Base-by-base conservation (phyloP, 1,140 invertebrate species). In the Babylonia areolata region DNA sequence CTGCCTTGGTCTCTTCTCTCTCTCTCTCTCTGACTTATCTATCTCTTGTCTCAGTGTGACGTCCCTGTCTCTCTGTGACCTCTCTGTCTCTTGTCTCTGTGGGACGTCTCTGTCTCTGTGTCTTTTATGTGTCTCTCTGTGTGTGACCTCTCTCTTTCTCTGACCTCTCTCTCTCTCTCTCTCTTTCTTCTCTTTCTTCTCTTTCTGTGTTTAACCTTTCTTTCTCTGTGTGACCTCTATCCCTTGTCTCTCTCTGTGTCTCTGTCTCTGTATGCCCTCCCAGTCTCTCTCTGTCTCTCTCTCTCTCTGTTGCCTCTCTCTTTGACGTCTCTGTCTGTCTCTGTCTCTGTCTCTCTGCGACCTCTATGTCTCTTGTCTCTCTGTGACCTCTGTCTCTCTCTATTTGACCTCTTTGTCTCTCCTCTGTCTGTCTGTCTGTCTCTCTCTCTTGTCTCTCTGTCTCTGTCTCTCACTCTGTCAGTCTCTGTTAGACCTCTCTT, bases 261-360 rank as follows among this genome's bases (percentile, higher is more conserved):
- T 73, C 71, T 73, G n/a, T 31, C 2, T 73, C 33, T 73, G 28
- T 73, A 23, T 73, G 28, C 35, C 58, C 71, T 73, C n/a, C 35
- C 71, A 33, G 28, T 35, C 71, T 73, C n/a, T 73, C 71, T 33
- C 71, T 73, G n/a, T 73, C 71, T 73, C 71, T 73, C 71, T 73
- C 31, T 73, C 71, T 73, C 71, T 33, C 71, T 73, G n/a, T 73
- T 35, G 12, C 31, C 31, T n/a, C n/a, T n/a, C n/a, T n/a, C n/a
- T n/a, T n/a, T n/a, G n/a, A n/a, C n/a, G n/a, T n/a, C 23, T 69
- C 58, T 69, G 20, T 69, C 58, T 69, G 20, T n/a, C n/a, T 69
- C 58, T 69, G 20, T 69, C 64, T 69, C 15, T 69, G 15, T 69
- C 64, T 20, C 64, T 69, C 28, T n/a, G 11, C 28, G 15, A 0